A percentile compares a stretch with the other conserved stretches of the same genome.
These are phyloP conservation scores for Gracilinanus agilis DNA, from an alignment of 2,113 vertebrate species.

Conservation along the genomic window DNA sequence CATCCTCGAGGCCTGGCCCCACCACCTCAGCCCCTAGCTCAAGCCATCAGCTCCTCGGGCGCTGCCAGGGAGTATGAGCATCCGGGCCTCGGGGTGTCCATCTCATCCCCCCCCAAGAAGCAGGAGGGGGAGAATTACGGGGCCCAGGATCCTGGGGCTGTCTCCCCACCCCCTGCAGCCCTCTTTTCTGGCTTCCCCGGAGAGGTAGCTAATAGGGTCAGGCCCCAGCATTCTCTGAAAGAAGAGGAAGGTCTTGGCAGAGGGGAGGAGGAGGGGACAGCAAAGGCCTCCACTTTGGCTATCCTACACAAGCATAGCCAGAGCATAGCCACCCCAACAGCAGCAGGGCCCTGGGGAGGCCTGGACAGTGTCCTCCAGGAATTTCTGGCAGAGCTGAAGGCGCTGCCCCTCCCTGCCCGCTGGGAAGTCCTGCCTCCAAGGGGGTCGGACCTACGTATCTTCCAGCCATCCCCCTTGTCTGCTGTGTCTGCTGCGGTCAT, in stretches of 20 bases:
- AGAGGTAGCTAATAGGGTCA: constrained; percentile 67
- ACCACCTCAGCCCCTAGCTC: constrained; percentile 51
- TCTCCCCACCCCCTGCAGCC: constrained; percentile 53
- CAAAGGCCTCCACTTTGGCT: constrained; percentile 57
- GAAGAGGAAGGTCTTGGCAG: constrained; percentile 68
- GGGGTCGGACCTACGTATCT: constrained; percentile 52
- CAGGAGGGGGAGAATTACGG: constrained; percentile 74
- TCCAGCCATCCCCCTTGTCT: constrained; percentile 63
- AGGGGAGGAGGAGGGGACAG: constrained; percentile 48
- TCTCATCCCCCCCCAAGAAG: constrained; percentile 75
- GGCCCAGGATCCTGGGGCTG: constrained; percentile 64
- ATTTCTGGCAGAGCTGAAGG: constrained; percentile 67
- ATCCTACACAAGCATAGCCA: constrained; percentile 85
- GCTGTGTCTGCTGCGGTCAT: constrained; percentile 64
- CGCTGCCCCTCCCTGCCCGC: constrained; percentile 69
- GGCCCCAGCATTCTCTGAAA: constrained; percentile 65
- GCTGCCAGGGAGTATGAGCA: constrained; percentile 45
- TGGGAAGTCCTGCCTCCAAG: constrained; percentile 62
- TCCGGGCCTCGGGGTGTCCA: constrained; percentile 65
- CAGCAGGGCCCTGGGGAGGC: constrained; percentile 54
- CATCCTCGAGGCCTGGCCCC: constrained; percentile 43
- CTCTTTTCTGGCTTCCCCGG: constrained; percentile 65
- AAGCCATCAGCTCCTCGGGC: no score
- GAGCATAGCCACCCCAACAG: constrained; percentile 77
- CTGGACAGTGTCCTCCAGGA: constrained; percentile 61